phyloP scores from a whole-genome alignment of 1,140 invertebrate genomes.

The Yoshiicerus persimilis region DNA sequence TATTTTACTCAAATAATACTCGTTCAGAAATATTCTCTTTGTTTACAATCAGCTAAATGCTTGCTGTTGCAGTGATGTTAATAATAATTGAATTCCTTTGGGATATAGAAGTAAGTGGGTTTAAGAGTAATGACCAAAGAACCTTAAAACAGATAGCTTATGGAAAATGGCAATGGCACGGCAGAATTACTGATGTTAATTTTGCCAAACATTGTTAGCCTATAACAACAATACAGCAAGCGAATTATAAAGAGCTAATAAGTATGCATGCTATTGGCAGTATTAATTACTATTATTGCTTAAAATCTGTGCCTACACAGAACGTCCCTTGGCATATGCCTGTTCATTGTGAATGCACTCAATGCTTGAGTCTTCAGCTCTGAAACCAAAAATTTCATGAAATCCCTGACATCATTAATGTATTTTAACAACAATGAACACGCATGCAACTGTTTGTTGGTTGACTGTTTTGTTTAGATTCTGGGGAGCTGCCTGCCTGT shows the following conservation, averaged over 20 bases:
- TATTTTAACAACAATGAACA: background rate
- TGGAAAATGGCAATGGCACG: background rate
- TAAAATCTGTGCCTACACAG: background rate
- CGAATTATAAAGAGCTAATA: no score
- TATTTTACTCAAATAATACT: no score
- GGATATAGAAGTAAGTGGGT: no score
- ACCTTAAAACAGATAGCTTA: background rate
- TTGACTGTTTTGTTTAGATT: background rate
- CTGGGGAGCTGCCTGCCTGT: background rate
- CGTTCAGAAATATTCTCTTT: no score
- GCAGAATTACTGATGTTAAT: background rate
- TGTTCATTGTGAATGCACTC: background rate
- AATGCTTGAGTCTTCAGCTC: background rate
- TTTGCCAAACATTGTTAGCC: background rate
- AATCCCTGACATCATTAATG: background rate
- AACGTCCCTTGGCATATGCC: no score
- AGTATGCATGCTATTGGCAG: background rate
- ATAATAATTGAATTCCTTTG: no score
- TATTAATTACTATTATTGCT: background rate
- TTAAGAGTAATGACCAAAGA: no score
- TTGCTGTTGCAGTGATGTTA: no score
- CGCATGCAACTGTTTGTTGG: background rate
- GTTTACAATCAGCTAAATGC: no score
- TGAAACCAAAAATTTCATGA: background rate
- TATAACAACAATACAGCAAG: background rate